Evolutionary conservation across 2,797 vertebrate genomes (phyloP).

Genomic region (Trachops cirrhosus): DNA sequence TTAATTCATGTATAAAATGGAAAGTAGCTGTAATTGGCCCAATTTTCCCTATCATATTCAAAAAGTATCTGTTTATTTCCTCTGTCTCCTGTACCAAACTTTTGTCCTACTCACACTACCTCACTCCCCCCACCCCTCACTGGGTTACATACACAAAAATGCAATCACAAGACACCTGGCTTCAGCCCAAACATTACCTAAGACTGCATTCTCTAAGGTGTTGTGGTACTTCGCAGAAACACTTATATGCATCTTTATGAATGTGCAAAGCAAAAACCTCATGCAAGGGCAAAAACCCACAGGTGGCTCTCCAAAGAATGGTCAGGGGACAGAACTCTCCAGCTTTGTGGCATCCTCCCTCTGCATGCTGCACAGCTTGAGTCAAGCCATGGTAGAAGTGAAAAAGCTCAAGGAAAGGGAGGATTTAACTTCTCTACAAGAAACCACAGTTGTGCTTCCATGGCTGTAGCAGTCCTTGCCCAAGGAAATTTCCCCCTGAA

Average conservation of each 20-base stretch:
- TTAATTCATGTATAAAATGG: background rate
- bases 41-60: background rate
- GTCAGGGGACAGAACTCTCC: background rate
- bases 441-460: background rate
- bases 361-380: background rate
- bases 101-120: background rate
- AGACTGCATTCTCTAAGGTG: background rate
- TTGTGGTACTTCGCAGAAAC: background rate
- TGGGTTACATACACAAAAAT: background rate
- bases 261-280: background rate
- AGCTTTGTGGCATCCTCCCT: background rate
- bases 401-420: background rate
- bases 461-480: background rate
- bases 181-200: background rate
- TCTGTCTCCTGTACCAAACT: background rate
- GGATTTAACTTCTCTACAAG: background rate
- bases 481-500: slow-evolving; percentile 7
- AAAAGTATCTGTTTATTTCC: background rate
- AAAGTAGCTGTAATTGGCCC: background rate
- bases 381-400: background rate
- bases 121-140: background rate
- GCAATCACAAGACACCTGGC: background rate
- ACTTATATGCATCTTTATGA: background rate
- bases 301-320: background rate
- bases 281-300: background rate